Conservation (phyloP, 2,797 vertebrate species). For the Mallotus villosus region DNA sequence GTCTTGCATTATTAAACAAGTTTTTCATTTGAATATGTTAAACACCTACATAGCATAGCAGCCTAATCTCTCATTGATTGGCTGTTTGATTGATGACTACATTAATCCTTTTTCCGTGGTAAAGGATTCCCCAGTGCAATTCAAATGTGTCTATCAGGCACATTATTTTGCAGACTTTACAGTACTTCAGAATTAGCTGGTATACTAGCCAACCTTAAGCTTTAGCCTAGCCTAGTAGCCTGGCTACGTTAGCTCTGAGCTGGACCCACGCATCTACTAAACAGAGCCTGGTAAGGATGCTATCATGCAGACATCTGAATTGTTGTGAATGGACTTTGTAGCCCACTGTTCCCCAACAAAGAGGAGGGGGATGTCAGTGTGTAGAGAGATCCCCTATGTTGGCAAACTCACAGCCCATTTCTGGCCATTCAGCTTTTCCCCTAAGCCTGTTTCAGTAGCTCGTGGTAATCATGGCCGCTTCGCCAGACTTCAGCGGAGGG, state of each 20-base stretch:
- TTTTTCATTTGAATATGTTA: slow-evolving; percentile 38
- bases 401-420: slow-evolving; percentile 11
- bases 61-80: slow-evolving; percentile 33
- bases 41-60: slow-evolving; percentile 14
- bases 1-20: slow-evolving; percentile 23
- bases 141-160: background rate
- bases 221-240: background rate
- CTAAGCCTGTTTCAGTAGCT: slow-evolving; percentile 38
- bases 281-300: background rate
- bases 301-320: slow-evolving; percentile 7
- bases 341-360: slow-evolving; percentile 8
- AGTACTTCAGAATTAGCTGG: background rate
- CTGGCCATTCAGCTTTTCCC: slow-evolving; percentile 41
- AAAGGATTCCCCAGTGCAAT: background rate
- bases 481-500: background rate
- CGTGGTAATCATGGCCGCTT: slow-evolving; percentile 22
- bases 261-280: background rate
- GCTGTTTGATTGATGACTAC: slow-evolving; percentile 23
- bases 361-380: slow-evolving; percentile 11
- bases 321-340: slow-evolving; percentile 15
- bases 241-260: background rate
- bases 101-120: slow-evolving; percentile 1
- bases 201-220: background rate
- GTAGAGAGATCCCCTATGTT: slow-evolving; percentile 31
- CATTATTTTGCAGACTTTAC: background rate